Base-by-base conservation (phyloP, 2,113 vertebrate species). In the Rhinogobius similis region DNA sequence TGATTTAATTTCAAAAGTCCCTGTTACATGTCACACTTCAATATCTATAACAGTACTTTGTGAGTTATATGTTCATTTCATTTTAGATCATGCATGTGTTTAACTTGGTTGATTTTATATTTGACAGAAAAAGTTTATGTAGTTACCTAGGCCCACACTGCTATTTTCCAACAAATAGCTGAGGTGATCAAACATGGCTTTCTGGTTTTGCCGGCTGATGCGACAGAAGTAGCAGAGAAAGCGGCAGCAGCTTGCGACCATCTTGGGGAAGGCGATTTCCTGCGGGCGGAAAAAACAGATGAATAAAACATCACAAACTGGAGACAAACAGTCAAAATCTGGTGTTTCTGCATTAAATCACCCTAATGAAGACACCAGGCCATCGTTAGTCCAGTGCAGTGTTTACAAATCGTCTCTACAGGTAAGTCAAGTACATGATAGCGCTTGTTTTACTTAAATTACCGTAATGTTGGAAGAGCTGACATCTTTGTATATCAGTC, bases 211-310 rank as follows among this genome's bases (percentile, higher is more conserved):
- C 3, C 97, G 95, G 79, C 98, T 99, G 79, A 99, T 99, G 65
- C 98, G 95, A 66, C 98, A 99, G 91, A 99, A 99, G 92, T 99
- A 99, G 86, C 98, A 99, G 16, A 99, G 92, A 81, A 99, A 99
- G 68, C 97, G 95, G 67, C 98, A 99, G 62, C 98, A 99, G 91
- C 97, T 99, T 71, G 98, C 98, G 72, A 99, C 98, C 98, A 99
- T 99, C 90, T 98, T 98, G 10, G 98, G 97, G 83, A 99, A 99
- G 26, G 93, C 89, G 39, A 99, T 99, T 93, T 98, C 95, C 93
- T 95, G 91, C 48, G 78, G 67, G 61, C 29, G 29, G 39, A 21
- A 52, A 82, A 83, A 3, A 69, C 36, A 84, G 10, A 70, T 21
- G 14, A 52, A 23, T 16, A 10, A 23, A 18, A 73, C 1, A 65